A percentile compares a stretch with the other conserved stretches of the same genome.
These are phyloP conservation scores for Calyptomena viridis DNA, from an alignment of 2,113 vertebrate species.

Conservation along the genomic window DNA sequence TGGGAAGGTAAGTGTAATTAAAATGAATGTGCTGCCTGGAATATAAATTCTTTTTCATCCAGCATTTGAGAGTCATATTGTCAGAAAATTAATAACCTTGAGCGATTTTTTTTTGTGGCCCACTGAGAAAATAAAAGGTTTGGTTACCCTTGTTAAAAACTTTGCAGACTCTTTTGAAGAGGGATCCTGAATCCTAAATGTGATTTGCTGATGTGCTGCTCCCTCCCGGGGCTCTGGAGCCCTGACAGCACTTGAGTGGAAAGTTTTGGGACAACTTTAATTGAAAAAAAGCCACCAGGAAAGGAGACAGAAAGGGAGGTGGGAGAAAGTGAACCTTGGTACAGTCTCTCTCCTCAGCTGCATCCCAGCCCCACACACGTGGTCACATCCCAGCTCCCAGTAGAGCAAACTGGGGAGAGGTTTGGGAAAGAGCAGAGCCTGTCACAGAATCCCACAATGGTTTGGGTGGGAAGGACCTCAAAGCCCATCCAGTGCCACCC, in stretches of 20 bases:
- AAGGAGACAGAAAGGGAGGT: neutral
- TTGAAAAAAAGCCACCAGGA: neutral
- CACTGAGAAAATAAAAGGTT: slow-evolving; percentile 19
- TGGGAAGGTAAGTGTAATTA: slow-evolving; percentile 70
- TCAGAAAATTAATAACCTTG: slow-evolving; percentile 49
- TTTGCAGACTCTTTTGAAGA: slow-evolving; percentile 3
- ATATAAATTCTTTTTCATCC: slow-evolving; percentile 51
- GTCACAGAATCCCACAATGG: neutral
- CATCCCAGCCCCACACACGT: rapidly evolving
- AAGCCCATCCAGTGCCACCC: rapidly evolving
- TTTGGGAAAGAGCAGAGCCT: rapidly evolving
- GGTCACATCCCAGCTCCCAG: rapidly evolving
- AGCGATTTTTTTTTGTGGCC: neutral
- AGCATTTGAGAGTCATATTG: slow-evolving; percentile 37
- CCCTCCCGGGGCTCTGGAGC: neutral
- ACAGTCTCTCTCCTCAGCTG: neutral
- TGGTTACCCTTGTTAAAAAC: neutral
- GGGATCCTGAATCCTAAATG: neutral
- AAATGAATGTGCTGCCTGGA: slow-evolving; percentile 41
- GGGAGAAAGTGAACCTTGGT: rapidly evolving
- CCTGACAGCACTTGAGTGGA: neutral
- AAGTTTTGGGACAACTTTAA: neutral
- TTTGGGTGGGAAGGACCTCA: rapidly evolving
- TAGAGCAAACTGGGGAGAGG: rapidly evolving
- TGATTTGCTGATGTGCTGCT: neutral